Conservation (phyloP, 2,888 invertebrate genomes). For the Eristalis intricaria region DNA sequence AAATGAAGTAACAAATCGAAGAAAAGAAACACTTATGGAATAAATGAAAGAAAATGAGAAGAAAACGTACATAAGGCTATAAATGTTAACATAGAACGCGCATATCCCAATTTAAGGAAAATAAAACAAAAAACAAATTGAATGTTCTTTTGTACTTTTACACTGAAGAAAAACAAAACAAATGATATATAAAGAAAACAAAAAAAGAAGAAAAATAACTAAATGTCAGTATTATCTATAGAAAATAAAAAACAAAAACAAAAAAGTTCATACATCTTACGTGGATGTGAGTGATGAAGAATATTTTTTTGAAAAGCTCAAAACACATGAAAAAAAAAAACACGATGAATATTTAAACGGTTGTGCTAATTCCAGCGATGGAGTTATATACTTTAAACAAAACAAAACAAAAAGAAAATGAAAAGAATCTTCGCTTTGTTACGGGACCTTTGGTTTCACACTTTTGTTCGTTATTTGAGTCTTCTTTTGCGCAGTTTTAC, state of each 20-base stretch:
- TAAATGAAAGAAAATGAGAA: constrained; percentile 38
- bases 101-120: constrained; percentile 71
- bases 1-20: constrained; percentile 53
- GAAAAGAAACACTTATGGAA: constrained; percentile 47
- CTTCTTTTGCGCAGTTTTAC: not conserved
- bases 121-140: constrained; percentile 52
- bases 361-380: constrained; percentile 70
- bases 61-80: constrained; percentile 55
- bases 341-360: constrained; percentile 64
- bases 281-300: constrained; percentile 26
- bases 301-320: constrained; percentile 49
- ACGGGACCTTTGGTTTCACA: not conserved
- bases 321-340: constrained; percentile 39
- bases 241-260: constrained; percentile 32
- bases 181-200: constrained; percentile 31
- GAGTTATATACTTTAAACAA: constrained; percentile 42
- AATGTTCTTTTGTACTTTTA: constrained; percentile 73
- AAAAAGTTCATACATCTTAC: constrained; percentile 17
- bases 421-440: constrained; percentile 23
- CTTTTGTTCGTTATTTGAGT: not conserved
- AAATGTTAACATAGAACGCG: constrained; percentile 72
- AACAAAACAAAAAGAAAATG: constrained; percentile 4
- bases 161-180: constrained; percentile 59
- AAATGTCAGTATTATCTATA: constrained; percentile 70
- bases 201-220: constrained; percentile 34